phyloP scores from a whole-genome alignment of 2,888 invertebrate species.

The Octodonta nipae region DNA sequence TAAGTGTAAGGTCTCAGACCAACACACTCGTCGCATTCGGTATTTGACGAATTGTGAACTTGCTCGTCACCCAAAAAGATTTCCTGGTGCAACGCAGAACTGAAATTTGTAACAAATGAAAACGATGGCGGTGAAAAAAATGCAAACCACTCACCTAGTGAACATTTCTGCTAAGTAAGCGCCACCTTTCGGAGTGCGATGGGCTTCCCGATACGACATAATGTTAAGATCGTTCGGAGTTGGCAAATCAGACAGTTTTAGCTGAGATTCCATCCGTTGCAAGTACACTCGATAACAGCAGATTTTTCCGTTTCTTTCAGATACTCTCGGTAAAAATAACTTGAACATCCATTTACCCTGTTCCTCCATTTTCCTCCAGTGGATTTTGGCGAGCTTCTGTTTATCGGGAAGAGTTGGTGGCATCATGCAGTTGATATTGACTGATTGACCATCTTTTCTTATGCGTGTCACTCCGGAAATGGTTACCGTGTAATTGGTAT shows the following conservation, averaged over 20 bases:
- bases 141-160: slow-evolving; percentile 45
- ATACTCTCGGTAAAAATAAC: slow-evolving; percentile 59
- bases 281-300: slow-evolving; percentile 76
- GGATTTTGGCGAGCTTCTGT: slow-evolving; percentile 44
- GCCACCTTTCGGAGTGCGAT: slow-evolving; percentile 51
- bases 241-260: slow-evolving; percentile 52
- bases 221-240: slow-evolving; percentile 56
- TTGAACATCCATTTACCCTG: slow-evolving; percentile 61
- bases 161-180: slow-evolving; percentile 80
- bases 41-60: slow-evolving; percentile 27
- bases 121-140: too few species aligned
- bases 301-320: slow-evolving; percentile 75
- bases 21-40: slow-evolving; percentile 38
- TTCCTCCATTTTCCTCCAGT: slow-evolving; percentile 50
- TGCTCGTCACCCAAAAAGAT: slow-evolving; percentile 61
- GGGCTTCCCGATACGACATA: slow-evolving; percentile 60
- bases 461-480: slow-evolving; percentile 67
- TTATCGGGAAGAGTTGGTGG: slow-evolving; percentile 57
- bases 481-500: slow-evolving; percentile 70
- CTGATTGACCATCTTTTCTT: slow-evolving; percentile 57
- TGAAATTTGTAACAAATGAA: slow-evolving; percentile 20
- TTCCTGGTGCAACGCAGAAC: slow-evolving; percentile 49
- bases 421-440: slow-evolving; percentile 51
- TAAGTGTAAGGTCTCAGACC: slow-evolving; percentile 37
- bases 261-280: slow-evolving; percentile 52